Percentiles rank a stretch among this genome's conserved stretches.
These are phyloP conservation scores for Myotis vivesi DNA, from an alignment of 2,797 vertebrate species.

Conservation along the genomic window DNA sequence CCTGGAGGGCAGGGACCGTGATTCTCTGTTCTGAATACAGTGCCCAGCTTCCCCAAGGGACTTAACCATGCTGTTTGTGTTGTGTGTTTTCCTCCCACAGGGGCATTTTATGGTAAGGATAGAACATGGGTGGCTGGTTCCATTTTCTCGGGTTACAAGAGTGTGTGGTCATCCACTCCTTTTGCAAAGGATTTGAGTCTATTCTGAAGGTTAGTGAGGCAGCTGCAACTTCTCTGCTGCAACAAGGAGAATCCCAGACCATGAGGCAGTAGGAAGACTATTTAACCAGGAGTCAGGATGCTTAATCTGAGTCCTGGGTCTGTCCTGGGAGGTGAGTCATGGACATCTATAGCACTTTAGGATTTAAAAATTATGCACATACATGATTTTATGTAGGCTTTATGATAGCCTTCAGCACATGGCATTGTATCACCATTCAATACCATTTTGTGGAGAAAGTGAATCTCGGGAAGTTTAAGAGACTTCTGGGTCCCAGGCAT, in stretches of 20 bases:
- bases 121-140: not conserved
- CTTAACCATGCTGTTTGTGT: not conserved
- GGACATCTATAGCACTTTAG: not conserved
- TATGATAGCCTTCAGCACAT: not conserved
- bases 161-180: not conserved
- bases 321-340: not conserved
- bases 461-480: not conserved
- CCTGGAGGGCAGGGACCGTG: constrained; percentile 14
- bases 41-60: not conserved
- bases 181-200: not conserved
- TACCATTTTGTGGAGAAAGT: not conserved
- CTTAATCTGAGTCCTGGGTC: not conserved
- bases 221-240: not conserved
- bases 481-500: not conserved
- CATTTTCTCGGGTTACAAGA: not conserved
- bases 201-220: not conserved
- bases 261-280: not conserved
- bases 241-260: not conserved
- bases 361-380: not conserved
- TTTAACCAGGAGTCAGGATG: not conserved
- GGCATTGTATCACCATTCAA: not conserved
- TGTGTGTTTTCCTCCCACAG: not conserved
- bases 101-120: not conserved
- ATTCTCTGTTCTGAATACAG: not conserved
- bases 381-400: not conserved